Base-by-base conservation (phyloP, 1,140 invertebrate species). In the Charaxes varanes region DNA sequence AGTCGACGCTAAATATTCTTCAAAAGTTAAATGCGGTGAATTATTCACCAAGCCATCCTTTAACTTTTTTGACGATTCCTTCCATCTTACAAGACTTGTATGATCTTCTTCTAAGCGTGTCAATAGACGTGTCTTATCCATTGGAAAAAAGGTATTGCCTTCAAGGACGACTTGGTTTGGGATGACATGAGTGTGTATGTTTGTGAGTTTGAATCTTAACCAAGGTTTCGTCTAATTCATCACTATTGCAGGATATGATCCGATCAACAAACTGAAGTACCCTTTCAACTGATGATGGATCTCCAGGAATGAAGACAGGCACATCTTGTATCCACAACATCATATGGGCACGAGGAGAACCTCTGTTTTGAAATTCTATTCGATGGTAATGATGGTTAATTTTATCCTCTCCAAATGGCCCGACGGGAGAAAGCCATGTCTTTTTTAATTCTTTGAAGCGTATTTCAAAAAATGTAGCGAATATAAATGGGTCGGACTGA, bases 361-460 rank as follows among this genome's bases (percentile, higher is more conserved):
- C 27, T 16, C 27, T 30, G 7, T 30, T 1, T 14, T 34, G 32
- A n/a, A 34, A 34, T 34, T 34, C 32, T 11, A 34, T 34, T n/a
- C 18, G 3, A 13, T 34, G 6, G 7, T 23, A 34, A 2, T 14
- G 7, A 13, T 34, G 32, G 11, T 13, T 22, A 0, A 34, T 23
- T 14, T 6, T 14, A 23, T 0, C 6, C 7, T 34, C 14, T 14
- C 32, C 32, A 14, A 34, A 34, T 13, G 32, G 32, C 2, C 32
- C 19, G n/a, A 14, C 10, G 12, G 32, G 11, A 34, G 5, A 23
- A 11, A 14, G 6, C 32, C 19, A 23, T 7, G 10, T 34, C 13
- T 10, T 33, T 11, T 11, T 10, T 7, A 34, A 1, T 34, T 23
- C 32, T 14, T 14, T 34, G 7, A 13, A 7, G 1, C 6, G 10